These are phyloP conservation scores for Euwallacea fornicatus DNA, from an alignment of 1,140 invertebrate species.

Conservation along the genomic window DNA sequence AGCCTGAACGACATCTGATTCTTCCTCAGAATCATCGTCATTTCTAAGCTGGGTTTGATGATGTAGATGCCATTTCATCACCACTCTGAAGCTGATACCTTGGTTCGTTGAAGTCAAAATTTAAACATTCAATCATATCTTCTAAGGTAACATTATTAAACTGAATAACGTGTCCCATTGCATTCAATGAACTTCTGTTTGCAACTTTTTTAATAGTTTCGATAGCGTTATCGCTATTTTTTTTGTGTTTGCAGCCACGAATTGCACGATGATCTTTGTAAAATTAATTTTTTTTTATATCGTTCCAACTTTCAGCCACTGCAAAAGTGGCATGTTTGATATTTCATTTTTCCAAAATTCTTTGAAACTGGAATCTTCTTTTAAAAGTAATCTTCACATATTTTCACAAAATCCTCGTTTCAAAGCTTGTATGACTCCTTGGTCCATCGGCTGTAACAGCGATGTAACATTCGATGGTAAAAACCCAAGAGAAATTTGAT, in stretches of 20 bases:
- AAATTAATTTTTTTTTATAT: neutral
- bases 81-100: neutral
- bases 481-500: neutral
- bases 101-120: conserved; percentile 1
- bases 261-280: neutral
- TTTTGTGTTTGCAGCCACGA: neutral
- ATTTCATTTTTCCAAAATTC: neutral
- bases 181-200: neutral
- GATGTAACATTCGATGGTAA: conserved; percentile 6
- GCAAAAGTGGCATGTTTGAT: conserved; percentile 1
- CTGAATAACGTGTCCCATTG: neutral
- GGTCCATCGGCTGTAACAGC: neutral
- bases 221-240: conserved; percentile 1
- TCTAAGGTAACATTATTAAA: neutral
- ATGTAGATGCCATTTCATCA: neutral
- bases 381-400: neutral
- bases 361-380: neutral
- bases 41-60: no score
- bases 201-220: neutral
- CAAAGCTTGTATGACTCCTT: neutral
- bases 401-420: neutral
- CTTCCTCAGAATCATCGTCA: neutral
- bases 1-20: neutral
- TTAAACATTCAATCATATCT: neutral
- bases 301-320: neutral